Conservation (phyloP, 2,797 vertebrate species). For the Siniperca undulata region DNA sequence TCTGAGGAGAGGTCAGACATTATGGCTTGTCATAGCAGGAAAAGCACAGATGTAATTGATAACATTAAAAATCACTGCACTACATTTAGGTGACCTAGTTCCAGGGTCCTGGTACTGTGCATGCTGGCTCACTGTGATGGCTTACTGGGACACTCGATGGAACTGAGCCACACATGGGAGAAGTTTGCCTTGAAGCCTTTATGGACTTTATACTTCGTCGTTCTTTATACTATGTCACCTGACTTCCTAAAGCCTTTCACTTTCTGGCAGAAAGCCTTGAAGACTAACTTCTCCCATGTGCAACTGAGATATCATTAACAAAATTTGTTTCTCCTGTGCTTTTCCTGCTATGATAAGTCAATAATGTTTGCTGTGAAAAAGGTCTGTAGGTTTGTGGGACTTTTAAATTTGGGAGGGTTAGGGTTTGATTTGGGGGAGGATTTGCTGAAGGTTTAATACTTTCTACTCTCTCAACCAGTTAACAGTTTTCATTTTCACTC, state of each 20-base stretch:
- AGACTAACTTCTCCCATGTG: background rate
- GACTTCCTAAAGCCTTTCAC: no score
- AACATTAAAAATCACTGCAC: background rate
- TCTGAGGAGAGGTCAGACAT: background rate
- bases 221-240: no score
- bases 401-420: background rate
- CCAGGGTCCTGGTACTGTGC: background rate
- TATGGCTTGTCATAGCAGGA: background rate
- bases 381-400: background rate
- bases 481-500: conserved; percentile 11
- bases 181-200: no score
- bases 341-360: background rate
- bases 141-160: background rate
- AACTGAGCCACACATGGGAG: background rate
- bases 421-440: background rate
- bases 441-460: background rate
- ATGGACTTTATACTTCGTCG: no score
- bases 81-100: conserved; percentile 2
- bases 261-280: no score
- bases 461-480: background rate
- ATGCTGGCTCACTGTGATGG: background rate
- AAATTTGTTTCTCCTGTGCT: background rate
- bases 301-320: background rate
- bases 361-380: background rate
- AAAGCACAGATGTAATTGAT: background rate